Evolutionary conservation across 2,797 vertebrate species (phyloP).

Genomic region (Sebastes nivosus): DNA sequence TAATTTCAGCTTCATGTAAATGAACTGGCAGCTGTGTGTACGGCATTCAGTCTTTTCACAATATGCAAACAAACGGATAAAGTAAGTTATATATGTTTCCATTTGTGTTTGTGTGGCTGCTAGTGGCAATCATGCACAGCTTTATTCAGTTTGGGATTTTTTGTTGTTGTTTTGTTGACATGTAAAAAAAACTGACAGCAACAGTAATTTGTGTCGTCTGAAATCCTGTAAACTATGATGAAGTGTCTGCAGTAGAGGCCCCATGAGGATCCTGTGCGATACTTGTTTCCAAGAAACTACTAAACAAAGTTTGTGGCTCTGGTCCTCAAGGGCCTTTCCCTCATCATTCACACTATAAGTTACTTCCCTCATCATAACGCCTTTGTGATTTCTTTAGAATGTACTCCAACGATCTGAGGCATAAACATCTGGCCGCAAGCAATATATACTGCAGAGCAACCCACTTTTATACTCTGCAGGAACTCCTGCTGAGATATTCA

Average conservation of each 20-base stretch:
- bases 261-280: constrained; percentile 14
- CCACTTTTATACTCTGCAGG: constrained; percentile 28
- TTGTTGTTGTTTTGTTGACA: constrained; percentile 12
- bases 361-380: constrained; percentile 16
- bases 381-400: constrained; percentile 40
- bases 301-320: constrained; percentile 38
- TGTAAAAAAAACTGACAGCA: constrained; percentile 1
- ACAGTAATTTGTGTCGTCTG: constrained; percentile 3
- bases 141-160: not conserved
- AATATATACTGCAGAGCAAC: constrained; percentile 18
- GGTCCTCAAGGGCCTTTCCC: constrained; percentile 18
- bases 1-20: not conserved
- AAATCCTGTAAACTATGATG: constrained; percentile 14
- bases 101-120: not conserved
- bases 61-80: not conserved
- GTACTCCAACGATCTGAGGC: not conserved
- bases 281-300: constrained; percentile 25
- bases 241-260: constrained; percentile 6
- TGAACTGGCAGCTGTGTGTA: not conserved
- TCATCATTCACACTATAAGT: constrained; percentile 40
- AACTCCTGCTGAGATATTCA: constrained; percentile 32
- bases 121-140: not conserved
- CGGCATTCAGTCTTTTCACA: not conserved
- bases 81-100: not conserved
- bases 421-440: constrained; percentile 42